These are phyloP conservation scores for Chironex yamaguchii DNA, from an alignment of 30 jellyfish, hydroid and myxozoan species.

Conservation along the genomic window DNA sequence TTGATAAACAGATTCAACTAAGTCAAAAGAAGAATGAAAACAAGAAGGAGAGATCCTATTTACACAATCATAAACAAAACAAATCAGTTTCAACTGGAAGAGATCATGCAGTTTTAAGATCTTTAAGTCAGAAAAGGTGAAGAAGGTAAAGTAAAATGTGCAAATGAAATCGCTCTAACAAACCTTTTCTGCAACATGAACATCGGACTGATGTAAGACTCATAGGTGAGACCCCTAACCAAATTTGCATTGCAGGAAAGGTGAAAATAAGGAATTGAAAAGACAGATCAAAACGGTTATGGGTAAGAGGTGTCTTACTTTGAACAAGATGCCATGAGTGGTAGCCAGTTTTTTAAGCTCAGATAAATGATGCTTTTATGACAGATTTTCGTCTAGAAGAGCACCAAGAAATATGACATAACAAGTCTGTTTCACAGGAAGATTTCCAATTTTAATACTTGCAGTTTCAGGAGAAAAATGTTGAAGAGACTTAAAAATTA, in stretches of 20 bases:
- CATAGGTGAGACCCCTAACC: conserved; percentile 64
- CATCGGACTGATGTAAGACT: conserved; percentile 36
- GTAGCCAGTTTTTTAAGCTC: not conserved
- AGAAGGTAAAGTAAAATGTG: conserved; percentile 53
- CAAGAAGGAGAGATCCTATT: conserved; percentile 39
- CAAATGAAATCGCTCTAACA: conserved; percentile 48
- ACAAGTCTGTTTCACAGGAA: conserved; percentile 17
- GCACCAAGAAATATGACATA: conserved; percentile 39
- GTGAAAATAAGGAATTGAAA: conserved; percentile 60
- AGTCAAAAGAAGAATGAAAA: conserved; percentile 30
- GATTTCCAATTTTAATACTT: conserved; percentile 23
- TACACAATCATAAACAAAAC: conserved; percentile 58
- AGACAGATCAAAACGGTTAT: conserved; percentile 54
- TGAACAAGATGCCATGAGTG: not conserved
- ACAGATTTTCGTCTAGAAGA: conserved; percentile 35
- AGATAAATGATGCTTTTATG: too few species aligned
- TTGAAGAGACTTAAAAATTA: conserved; percentile 6
- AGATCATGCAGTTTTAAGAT: conserved; percentile 54
- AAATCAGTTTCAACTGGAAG: conserved; percentile 18
- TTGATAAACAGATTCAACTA: conserved; percentile 36
- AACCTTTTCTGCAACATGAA: conserved; percentile 56
- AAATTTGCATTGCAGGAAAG: conserved; percentile 56
- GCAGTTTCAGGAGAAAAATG: not conserved
- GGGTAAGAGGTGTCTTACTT: conserved; percentile 59
- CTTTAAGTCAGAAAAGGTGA: conserved; percentile 64